A percentile compares a stretch with the other conserved stretches of the same genome.
Evolutionary conservation across 2,888 invertebrate species (phyloP).

Genomic region (Netelia inedita): DNA sequence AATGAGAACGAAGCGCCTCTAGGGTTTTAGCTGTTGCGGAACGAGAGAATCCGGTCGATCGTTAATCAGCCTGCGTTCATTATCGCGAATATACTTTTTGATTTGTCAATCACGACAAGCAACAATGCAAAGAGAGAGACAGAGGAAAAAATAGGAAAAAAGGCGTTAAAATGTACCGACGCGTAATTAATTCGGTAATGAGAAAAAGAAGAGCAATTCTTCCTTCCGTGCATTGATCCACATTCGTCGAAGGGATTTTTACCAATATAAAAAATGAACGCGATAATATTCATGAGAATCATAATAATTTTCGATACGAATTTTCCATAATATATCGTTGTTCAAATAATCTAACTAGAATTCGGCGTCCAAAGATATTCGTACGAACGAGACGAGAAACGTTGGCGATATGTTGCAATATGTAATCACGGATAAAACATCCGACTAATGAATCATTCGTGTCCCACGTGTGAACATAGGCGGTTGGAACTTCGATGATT

Average conservation of each 20-base stretch:
- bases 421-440: not conserved
- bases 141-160: constrained; percentile 32
- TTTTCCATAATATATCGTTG: too few relatives aligned
- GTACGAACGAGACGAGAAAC: not conserved
- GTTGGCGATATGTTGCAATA: not conserved
- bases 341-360: too few relatives aligned
- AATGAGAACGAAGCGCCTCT: constrained; percentile 30
- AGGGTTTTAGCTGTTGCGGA: constrained; percentile 22
- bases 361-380: not conserved
- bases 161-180: not conserved
- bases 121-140: constrained; percentile 12
- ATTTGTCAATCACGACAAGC: constrained; percentile 23
- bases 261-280: not conserved
- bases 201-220: constrained; percentile 1
- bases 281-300: not conserved
- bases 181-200: constrained; percentile 45
- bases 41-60: constrained; percentile 30
- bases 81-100: constrained; percentile 38
- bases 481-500: not conserved
- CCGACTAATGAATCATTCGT: not conserved
- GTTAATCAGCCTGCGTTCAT: constrained; percentile 56
- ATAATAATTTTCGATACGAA: not conserved
- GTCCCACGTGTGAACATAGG: not conserved
- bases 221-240: constrained; percentile 4
- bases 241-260: not conserved